Evolutionary conservation across 2,888 invertebrate genomes (phyloP).

Genomic region (Mimachlamys varia): DNA sequence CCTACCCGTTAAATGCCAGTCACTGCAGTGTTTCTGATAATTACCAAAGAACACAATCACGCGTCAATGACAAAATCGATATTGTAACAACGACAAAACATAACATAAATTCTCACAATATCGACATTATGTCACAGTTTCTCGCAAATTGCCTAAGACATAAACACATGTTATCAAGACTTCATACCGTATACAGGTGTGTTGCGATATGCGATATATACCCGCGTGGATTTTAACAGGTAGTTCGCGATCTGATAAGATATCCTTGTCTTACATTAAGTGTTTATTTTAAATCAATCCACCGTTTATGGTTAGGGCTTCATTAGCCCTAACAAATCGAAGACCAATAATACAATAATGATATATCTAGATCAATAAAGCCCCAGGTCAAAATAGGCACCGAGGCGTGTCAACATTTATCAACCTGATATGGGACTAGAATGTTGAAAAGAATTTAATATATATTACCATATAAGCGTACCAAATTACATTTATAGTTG

Average conservation of each 20-base stretch:
- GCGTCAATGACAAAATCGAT: neutral
- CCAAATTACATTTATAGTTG: neutral
- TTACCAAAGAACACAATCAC: neutral
- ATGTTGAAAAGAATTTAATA: neutral
- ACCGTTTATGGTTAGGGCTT: neutral
- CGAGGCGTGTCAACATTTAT: conserved; percentile 16
- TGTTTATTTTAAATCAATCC: conserved; percentile 31
- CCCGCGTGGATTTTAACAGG: neutral
- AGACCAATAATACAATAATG: neutral
- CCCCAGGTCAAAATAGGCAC: neutral
- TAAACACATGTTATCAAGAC: neutral
- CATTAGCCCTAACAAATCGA: neutral
- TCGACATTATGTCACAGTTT: conserved; percentile 7
- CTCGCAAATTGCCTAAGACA: neutral
- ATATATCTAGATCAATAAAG: neutral
- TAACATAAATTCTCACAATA: conserved; percentile 3
- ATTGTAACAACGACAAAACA: neutral
- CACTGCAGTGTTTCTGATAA: neutral
- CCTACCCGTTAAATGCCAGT: neutral
- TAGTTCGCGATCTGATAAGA: neutral
- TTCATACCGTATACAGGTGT: neutral
- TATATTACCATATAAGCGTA: neutral
- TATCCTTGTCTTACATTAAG: neutral
- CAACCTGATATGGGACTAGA: neutral
- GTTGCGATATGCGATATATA: neutral